These are phyloP conservation scores for Phoebastria nigripes DNA, from an alignment of 2,797 vertebrate species.

Conservation along the genomic window DNA sequence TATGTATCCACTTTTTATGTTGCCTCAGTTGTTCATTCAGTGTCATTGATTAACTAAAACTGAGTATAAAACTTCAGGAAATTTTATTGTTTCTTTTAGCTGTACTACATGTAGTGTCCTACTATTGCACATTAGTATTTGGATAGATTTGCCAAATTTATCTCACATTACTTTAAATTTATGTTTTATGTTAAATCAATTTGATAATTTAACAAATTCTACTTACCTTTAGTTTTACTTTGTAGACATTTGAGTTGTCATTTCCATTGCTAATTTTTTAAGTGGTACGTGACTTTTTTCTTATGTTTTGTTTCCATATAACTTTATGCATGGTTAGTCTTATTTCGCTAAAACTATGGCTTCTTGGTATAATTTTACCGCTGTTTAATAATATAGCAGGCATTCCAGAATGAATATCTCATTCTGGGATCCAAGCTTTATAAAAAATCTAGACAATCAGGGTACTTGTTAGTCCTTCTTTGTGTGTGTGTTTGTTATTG, in stretches of 20 bases:
- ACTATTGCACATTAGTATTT: neutral
- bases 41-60: neutral
- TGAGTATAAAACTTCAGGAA: neutral
- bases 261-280: neutral
- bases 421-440: neutral
- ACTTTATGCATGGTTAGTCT: neutral
- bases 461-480: neutral
- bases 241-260: neutral
- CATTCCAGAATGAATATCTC: neutral
- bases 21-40: neutral
- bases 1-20: neutral
- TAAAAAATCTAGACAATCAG: neutral
- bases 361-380: neutral
- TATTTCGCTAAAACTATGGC: neutral
- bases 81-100: neutral
- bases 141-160: neutral
- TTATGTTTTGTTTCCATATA: rapidly evolving
- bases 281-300: neutral
- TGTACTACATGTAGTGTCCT: neutral
- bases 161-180: neutral
- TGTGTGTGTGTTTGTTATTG: neutral
- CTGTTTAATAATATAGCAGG: neutral
- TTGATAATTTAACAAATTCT: neutral
- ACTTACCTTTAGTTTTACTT: neutral
- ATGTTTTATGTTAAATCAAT: neutral